phyloP scores from a whole-genome alignment of 2,113 vertebrate species.

The Paramisgurnus dabryanus region DNA sequence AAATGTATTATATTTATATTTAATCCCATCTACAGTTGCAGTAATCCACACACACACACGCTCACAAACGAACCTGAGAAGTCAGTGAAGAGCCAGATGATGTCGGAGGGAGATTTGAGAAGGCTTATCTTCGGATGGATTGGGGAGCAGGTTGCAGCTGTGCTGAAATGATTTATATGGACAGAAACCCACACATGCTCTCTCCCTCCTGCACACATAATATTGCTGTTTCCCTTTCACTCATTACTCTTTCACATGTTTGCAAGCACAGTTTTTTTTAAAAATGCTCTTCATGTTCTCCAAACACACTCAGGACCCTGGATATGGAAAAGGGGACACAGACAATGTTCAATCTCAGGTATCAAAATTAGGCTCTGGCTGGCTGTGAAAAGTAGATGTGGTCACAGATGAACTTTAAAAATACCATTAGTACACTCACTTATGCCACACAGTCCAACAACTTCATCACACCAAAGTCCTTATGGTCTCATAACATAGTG shows the following conservation, averaged over 20 bases:
- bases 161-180: constrained; percentile 79
- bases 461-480: constrained; percentile 35
- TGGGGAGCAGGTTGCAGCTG: constrained; percentile 68
- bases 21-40: constrained; percentile 21
- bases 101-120: constrained; percentile 77
- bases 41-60: constrained; percentile 38
- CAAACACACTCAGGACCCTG: constrained; percentile 20
- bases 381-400: constrained; percentile 42
- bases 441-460: constrained; percentile 45
- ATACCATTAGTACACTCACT: constrained; percentile 55
- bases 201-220: constrained; percentile 31
- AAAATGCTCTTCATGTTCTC: background rate
- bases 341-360: background rate
- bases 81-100: constrained; percentile 65
- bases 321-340: background rate
- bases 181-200: constrained; percentile 60
- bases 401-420: constrained; percentile 39
- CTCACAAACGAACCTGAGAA: constrained; percentile 61
- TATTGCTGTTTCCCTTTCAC: constrained; percentile 29
- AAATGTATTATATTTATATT: constrained; percentile 13
- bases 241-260: constrained; percentile 48
- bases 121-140: constrained; percentile 77
- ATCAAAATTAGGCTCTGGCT: constrained; percentile 29
- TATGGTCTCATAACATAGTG: constrained; percentile 51
- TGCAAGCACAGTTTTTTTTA: background rate